phyloP scores from a whole-genome alignment of 1,140 invertebrate genomes.

The Zaprionus davidi region DNA sequence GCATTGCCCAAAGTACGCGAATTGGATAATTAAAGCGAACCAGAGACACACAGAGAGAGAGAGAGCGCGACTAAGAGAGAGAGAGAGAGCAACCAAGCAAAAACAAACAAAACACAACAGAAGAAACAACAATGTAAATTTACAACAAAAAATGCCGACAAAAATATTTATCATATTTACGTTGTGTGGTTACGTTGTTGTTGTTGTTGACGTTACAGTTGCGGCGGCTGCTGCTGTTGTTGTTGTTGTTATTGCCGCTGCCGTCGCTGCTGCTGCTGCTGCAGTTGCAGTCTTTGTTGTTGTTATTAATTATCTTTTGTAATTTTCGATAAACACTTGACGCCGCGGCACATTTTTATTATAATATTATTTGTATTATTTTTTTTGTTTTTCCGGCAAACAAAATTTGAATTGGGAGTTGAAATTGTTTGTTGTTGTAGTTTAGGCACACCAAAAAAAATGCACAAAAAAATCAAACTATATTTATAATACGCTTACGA shows the following conservation, averaged over 20 bases:
- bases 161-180: constrained; percentile 46
- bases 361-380: constrained; percentile 38
- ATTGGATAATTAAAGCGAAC: constrained; percentile 24
- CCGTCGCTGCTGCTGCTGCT: constrained; percentile 13
- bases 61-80: background rate
- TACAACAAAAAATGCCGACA: constrained; percentile 38
- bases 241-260: constrained; percentile 7
- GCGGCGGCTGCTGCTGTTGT: background rate
- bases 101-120: constrained; percentile 30
- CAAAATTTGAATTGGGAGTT: constrained; percentile 4
- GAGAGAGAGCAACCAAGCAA: constrained; percentile 7
- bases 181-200: constrained; percentile 45
- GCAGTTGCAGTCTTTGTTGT: constrained; percentile 25
- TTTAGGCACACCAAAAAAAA: constrained; percentile 19
- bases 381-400: constrained; percentile 19
- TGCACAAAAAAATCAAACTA: constrained; percentile 10
- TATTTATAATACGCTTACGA: constrained; percentile 2
- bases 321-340: constrained; percentile 41
- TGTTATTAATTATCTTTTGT: constrained; percentile 48
- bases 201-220: constrained; percentile 23
- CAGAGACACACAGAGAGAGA: background rate
- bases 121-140: constrained; percentile 25
- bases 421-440: constrained; percentile 13
- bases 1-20: constrained; percentile 50
- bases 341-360: constrained; percentile 17